Evolutionary conservation across 2,113 vertebrate genomes (phyloP), one percentile per base, ranked within the genome.

Genomic region (Amphilophus citrinellus): DNA sequence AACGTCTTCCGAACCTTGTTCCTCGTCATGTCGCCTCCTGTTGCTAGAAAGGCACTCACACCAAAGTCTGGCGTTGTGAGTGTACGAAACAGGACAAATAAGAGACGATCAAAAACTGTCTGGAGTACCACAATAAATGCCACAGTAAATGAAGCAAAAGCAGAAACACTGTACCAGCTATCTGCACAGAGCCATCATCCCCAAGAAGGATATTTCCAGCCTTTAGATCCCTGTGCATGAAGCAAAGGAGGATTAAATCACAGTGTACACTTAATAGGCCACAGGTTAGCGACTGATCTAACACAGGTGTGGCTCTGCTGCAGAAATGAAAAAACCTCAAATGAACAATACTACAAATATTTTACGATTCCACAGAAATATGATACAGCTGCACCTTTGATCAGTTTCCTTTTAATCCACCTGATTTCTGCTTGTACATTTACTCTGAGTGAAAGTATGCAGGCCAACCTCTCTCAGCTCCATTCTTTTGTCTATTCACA

Each of bases 1-100:
- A 99, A 99, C 0, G 98, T 99, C 95, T 99, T 99, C 59, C 98
- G 96, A 86, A 99, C 98, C 96, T 99, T 99, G 93, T 98, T 99
- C 77, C 98, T 96, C 4, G 98, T 99, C 93, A 99, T 99, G 93
- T 99, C 98, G 77, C 98, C 98, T 73, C 98, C 98, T 4, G 98
- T 97, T 76, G 98, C 97, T 94, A 99, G 95, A 95, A 99, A 99
- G 2, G 98, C 98, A 44, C 98, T 99, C 79, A 99, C 98, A 10
- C 98, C 98, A 0, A 99, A 99, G 88, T 99, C 98, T 99, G 59
- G 10, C 6, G 76, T 71, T 44, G 10, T 47, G 24, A 80, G 18
- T 50, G 30, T 42, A 11, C 7, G 22, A 79, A 65, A 83, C 8
- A 77, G 35, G 56, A 35, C 47, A 73, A 53, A 73, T 53, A 8